Percentiles rank a stretch among this genome's conserved stretches.
phyloP scores from a whole-genome alignment of 2,888 invertebrate genomes.

The Tipula unca region DNA sequence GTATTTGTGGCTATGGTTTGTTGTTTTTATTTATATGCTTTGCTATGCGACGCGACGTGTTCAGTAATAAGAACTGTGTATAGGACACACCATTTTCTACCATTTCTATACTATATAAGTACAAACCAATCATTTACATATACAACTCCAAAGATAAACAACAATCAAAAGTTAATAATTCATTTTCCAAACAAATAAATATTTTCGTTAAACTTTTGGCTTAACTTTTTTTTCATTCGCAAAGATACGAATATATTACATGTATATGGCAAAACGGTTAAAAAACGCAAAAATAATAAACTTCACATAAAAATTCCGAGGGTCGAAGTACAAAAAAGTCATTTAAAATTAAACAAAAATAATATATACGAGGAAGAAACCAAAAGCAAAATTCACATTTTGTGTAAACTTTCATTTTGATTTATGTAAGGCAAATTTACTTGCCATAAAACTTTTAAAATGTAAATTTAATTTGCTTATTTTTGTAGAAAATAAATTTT shows the following conservation, averaged over 20 bases:
- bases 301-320: background rate
- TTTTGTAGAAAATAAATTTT: background rate
- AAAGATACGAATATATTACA: background rate
- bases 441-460: background rate
- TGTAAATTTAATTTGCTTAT: background rate
- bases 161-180: background rate
- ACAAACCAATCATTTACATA: background rate
- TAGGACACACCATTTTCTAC: background rate
- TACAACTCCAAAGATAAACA: background rate
- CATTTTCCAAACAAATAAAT: background rate
- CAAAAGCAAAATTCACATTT: background rate
- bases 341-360: background rate
- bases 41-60: background rate
- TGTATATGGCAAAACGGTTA: background rate
- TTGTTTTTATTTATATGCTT: background rate
- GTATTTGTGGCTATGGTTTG: background rate
- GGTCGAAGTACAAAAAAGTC: slow-evolving; percentile 8
- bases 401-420: background rate
- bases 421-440: background rate
- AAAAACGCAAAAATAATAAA: background rate
- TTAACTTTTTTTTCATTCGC: background rate
- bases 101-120: background rate
- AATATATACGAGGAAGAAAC: background rate
- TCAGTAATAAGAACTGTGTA: too few relatives aligned
- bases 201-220: background rate